These are phyloP conservation scores for Eupristina koningsbergeri DNA, from an alignment of 1,140 invertebrate species.

Conservation along the genomic window DNA sequence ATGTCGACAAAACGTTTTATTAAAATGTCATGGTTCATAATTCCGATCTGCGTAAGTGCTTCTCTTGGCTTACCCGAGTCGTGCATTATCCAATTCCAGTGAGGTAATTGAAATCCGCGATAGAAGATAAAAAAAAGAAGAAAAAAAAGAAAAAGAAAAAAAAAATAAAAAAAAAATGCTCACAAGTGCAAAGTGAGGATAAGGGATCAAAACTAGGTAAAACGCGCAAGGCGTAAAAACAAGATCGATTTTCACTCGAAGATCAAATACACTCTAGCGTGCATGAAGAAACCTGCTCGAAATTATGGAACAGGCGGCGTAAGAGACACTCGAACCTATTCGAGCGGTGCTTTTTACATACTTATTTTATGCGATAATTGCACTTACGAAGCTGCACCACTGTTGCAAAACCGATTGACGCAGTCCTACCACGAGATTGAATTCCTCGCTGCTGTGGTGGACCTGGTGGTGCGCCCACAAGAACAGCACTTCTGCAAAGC, in stretches of 20 bases:
- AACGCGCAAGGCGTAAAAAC: neutral
- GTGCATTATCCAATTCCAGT: neutral
- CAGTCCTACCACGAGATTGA: conserved; percentile 90
- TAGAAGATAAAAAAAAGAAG: too few species aligned
- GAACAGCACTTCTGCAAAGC: conserved; percentile 84
- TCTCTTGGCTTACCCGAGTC: neutral
- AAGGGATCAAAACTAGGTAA: neutral
- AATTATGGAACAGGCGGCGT: neutral
- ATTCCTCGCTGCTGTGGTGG: conserved; percentile 96
- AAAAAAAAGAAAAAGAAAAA: neutral
- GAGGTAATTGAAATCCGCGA: neutral
- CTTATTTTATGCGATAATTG: conserved; percentile 27
- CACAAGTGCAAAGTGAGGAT: neutral
- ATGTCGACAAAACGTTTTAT: neutral
- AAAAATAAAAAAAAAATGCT: too few species aligned
- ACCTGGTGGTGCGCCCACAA: conserved; percentile 96
- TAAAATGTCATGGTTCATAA: neutral
- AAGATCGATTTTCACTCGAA: neutral
- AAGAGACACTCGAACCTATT: neutral
- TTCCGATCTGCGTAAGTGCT: neutral
- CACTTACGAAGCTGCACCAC: conserved; percentile 87
- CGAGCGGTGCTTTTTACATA: neutral
- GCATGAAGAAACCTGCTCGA: neutral
- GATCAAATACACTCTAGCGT: neutral
- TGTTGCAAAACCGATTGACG: conserved; percentile 87